A percentile compares a stretch with the other conserved stretches of the same genome.
phyloP scores from a whole-genome alignment of 1,140 invertebrate genomes.

The Epicauta chinensis region DNA sequence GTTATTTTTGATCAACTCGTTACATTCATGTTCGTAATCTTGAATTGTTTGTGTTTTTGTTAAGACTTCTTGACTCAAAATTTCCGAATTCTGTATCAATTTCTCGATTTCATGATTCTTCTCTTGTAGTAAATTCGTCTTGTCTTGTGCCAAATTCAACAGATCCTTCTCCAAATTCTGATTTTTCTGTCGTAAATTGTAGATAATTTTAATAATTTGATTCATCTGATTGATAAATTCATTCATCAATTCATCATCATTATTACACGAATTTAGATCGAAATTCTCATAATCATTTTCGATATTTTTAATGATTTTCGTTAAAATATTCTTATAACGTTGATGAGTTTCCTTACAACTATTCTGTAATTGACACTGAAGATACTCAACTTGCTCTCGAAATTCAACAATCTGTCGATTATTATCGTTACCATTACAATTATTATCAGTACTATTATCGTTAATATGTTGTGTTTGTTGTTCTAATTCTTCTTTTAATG shows the following conservation, averaged over 20 bases:
- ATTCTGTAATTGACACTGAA: no score
- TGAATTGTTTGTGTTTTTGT: constrained; percentile 32
- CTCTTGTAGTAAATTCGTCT: constrained; percentile 30
- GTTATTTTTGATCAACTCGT: constrained; percentile 60
- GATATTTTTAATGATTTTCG: constrained; percentile 46
- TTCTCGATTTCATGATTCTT: constrained; percentile 41
- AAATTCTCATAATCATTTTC: constrained; percentile 30
- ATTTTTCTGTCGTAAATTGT: constrained; percentile 39
- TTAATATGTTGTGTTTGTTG: constrained; percentile 7
- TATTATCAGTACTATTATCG: no score
- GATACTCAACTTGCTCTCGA: constrained; percentile 10
- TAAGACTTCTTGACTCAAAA: constrained; percentile 35
- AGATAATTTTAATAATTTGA: constrained; percentile 38
- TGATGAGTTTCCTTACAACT: constrained; percentile 17
- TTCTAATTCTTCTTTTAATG: constrained; percentile 24
- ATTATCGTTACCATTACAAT: constrained; percentile 26
- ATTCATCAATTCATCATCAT: constrained; percentile 27
- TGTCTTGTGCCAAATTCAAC: constrained; percentile 34
- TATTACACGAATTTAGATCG: constrained; percentile 30
- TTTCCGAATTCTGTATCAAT: constrained; percentile 33
- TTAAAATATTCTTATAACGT: constrained; percentile 42
- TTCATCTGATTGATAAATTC: constrained; percentile 37
- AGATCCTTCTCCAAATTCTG: constrained; percentile 39
- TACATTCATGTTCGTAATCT: constrained; percentile 55
- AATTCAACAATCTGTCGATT: constrained; percentile 43